Evolutionary conservation across 1,140 invertebrate species (phyloP), one percentile per base, ranked within the genome.

Genomic region (Heterodera carotae): DNA sequence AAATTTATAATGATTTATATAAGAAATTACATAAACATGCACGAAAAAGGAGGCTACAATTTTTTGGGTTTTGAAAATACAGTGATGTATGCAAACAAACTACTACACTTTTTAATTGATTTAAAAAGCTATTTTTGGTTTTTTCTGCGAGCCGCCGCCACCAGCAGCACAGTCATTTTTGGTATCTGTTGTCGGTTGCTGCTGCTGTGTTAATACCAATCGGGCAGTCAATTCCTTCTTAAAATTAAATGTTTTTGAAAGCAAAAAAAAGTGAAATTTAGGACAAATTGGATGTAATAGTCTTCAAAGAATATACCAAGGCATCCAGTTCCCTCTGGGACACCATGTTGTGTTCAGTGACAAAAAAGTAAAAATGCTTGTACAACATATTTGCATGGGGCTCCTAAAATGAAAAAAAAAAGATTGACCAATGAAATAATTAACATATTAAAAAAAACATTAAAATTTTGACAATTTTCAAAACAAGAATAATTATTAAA

Each of bases 311-410:
- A 33, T 34, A 27, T 43, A 83, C 82, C 75, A 96, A 88, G 31
- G 94, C 94, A 88, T 96, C 94, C 75, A 97, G 88, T 88, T 97
- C 94, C 88, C 94, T 94, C 31, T 91, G 87, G 80, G 92, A 92
- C 62, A 97, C 92, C 78, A 97, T 88, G 82, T 93, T 92, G 86
- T 95, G 95, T 88, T 96, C 94, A 53, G 91, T 92, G 15, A 96
- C 92, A 89, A 97, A 97, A 88, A 94, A 97, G 86, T 95, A 97
- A 88, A 95, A 97, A 88, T 97, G 95, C 88, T 97, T 97, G 89
- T 96, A 97, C 86, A 95, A 96, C 2, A 94, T 95, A 88, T 97
- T 97, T 0, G 96, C 94, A 87, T 97, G 95, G 34, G 95, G 93
- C 89, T 97, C 94, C 93, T 94, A 84, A 66, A 91, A 56, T 25